Evolutionary conservation across 92 coral and sea anemone species (phyloP).

Genomic region (Epizoanthus stellaris): DNA sequence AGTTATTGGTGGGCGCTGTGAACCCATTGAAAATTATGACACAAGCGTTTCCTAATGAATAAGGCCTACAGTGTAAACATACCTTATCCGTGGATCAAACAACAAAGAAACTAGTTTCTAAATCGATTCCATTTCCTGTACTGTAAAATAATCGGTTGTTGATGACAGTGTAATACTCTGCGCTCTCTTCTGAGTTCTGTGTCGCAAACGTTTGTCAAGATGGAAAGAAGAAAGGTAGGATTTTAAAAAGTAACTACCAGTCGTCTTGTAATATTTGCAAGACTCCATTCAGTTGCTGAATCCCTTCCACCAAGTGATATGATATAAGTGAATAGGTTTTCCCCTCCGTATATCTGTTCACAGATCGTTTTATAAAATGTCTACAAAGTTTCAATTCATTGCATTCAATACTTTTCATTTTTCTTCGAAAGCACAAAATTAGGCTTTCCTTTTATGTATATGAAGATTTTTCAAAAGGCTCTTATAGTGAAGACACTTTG

Average conservation of each 20-base stretch:
- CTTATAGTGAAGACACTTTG: not conserved
- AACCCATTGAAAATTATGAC: not conserved
- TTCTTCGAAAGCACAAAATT: not conserved
- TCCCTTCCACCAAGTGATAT: not conserved
- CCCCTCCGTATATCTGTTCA: not conserved
- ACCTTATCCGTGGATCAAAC: not conserved
- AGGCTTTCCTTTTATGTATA: not conserved
- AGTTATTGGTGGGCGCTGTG: not conserved
- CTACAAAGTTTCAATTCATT: not conserved
- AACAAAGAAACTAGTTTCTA: not conserved
- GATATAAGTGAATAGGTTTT: not conserved
- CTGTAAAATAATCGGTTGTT: not conserved
- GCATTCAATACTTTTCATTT: not conserved
- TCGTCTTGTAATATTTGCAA: not conserved
- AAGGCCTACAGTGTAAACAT: not conserved
- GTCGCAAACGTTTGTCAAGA: not conserved
- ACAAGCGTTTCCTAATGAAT: not conserved
- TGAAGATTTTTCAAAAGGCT: not conserved
- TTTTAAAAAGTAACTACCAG: not conserved
- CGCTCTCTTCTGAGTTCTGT: not conserved
- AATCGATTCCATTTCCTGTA: not conserved
- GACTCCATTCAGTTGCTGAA: not conserved
- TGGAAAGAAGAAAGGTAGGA: slow-evolving; percentile 1
- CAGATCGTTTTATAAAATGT: not conserved
- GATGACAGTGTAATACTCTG: not conserved